Conservation (phyloP, 1,140 invertebrate species). For the Monochamus saltuarius region DNA sequence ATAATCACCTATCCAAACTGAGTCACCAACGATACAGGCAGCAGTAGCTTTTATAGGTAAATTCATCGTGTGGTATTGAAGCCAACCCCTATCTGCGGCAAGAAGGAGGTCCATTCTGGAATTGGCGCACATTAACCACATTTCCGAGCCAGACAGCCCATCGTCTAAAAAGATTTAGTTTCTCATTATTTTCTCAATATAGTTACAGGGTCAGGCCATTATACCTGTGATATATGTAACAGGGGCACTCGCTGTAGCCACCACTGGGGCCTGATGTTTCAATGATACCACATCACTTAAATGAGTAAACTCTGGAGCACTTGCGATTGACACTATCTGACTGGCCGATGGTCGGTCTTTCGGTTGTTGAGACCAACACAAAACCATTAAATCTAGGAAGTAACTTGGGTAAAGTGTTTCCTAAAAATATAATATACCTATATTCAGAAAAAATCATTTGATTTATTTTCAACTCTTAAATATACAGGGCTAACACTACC, state of each 20-base stretch:
- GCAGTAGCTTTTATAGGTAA: slow-evolving; percentile 62
- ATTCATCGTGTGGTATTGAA: slow-evolving; percentile 58
- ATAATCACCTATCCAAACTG: slow-evolving; percentile 86
- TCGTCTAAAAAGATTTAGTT: slow-evolving; percentile 42
- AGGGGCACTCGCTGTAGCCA: slow-evolving; percentile 54
- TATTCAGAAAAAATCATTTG: no score
- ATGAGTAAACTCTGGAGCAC: slow-evolving; percentile 90
- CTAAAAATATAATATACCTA: slow-evolving; percentile 41
- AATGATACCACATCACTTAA: slow-evolving; percentile 77
- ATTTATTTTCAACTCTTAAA: no score
- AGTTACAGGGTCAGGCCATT: slow-evolving; percentile 10
- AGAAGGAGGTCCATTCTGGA: slow-evolving; percentile 68
- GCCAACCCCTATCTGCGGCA: slow-evolving; percentile 60
- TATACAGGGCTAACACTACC: no score
- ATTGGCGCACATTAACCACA: slow-evolving; percentile 73
- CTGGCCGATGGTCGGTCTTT: slow-evolving; percentile 86
- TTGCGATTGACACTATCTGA: slow-evolving; percentile 88
- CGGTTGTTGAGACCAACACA: slow-evolving; percentile 91
- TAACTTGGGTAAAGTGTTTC: slow-evolving; percentile 85
- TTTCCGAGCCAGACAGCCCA: slow-evolving; percentile 56
- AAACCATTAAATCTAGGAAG: slow-evolving; percentile 91
- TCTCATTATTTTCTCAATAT: no score
- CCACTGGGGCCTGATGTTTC: slow-evolving; percentile 61
- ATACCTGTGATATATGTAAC: slow-evolving; percentile 48
- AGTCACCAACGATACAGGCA: slow-evolving; percentile 67